Conservation (phyloP, 2,113 vertebrate genomes). For the Rhinoptilus africanus region DNA sequence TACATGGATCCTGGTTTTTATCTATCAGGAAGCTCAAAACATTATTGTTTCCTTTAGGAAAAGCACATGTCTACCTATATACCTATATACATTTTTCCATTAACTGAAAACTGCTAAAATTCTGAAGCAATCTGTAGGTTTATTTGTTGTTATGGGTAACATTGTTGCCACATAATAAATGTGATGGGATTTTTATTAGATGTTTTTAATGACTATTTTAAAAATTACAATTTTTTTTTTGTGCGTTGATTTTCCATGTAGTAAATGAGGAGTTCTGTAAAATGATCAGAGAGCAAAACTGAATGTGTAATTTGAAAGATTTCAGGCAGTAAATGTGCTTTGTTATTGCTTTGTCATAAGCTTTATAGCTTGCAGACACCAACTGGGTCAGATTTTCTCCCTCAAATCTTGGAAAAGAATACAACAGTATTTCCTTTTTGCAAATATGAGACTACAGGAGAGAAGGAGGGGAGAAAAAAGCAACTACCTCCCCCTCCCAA, state of each 20-base stretch:
- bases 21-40: not conserved
- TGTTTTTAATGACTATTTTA: not conserved
- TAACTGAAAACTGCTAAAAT: not conserved
- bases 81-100: not conserved
- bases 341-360: not conserved
- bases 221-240: not conserved
- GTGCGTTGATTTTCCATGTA: not conserved
- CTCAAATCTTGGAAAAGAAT: not conserved
- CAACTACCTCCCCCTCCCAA: not conserved
- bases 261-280: not conserved
- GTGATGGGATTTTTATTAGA: not conserved
- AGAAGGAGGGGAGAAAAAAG: not conserved
- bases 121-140: not conserved
- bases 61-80: not conserved
- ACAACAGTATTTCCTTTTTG: not conserved
- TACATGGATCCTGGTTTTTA: accelerated
- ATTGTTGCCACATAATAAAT: not conserved
- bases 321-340: not conserved
- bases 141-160: not conserved
- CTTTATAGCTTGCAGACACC: not conserved
- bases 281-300: not conserved
- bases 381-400: not conserved
- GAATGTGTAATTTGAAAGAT: not conserved
- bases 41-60: not conserved
- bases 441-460: not conserved